Evolutionary conservation across 2,888 invertebrate species (phyloP).

Genomic region (Synanthedon andrenaeformis): DNA sequence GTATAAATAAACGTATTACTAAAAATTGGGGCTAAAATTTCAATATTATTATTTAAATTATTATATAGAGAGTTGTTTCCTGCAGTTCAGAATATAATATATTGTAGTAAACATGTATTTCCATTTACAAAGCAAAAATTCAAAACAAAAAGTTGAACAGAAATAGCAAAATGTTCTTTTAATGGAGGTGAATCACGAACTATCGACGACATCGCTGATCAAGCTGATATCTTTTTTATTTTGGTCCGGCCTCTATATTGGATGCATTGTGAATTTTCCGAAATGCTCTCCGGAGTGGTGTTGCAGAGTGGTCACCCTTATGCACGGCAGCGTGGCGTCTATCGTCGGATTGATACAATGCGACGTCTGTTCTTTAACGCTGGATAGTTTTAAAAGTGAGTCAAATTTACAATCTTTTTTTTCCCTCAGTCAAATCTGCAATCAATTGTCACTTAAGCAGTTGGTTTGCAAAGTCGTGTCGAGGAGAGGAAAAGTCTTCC

Average conservation of each 20-base stretch:
- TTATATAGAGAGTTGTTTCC: no score
- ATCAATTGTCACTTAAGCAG: background rate
- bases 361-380: conserved; percentile 19
- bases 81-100: no score
- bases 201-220: conserved; percentile 27
- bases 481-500: no score
- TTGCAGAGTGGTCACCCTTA: conserved; percentile 39
- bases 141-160: background rate
- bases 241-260: conserved; percentile 40
- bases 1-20: no score
- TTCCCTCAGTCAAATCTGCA: no score
- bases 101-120: no score
- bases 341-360: conserved; percentile 40
- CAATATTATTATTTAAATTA: no score
- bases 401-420: conserved; percentile 2
- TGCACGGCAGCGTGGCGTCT: conserved; percentile 44
- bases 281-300: conserved; percentile 40
- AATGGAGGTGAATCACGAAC: conserved; percentile 29
- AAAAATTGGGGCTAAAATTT: no score
- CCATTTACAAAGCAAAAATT: no score
- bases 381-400: conserved; percentile 34
- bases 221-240: conserved; percentile 45
- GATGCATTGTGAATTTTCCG: conserved; percentile 16
- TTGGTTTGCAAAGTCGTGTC: no score
- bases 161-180: background rate